Percentiles rank a stretch among this genome's conserved stretches.
Evolutionary conservation across 2,113 vertebrate species (phyloP).

Genomic region (Pholis gunnellus): DNA sequence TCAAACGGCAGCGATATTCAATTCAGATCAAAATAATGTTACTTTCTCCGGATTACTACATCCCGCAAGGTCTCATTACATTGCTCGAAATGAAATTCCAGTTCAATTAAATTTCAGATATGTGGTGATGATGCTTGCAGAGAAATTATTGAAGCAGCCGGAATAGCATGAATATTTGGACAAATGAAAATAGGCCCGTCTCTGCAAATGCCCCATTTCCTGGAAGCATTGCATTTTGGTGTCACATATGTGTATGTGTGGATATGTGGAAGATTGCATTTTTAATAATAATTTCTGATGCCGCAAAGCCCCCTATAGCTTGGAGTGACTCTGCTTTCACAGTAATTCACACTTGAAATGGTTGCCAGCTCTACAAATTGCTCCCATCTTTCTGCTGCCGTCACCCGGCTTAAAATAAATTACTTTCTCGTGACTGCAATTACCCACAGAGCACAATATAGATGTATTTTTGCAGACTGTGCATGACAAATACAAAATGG

Average conservation of each 20-base stretch:
- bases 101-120: conserved; percentile 37
- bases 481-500: conserved; percentile 51
- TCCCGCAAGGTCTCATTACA: conserved; percentile 32
- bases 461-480: conserved; percentile 26
- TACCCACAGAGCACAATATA: conserved; percentile 51
- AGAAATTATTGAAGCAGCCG: not conserved
- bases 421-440: conserved; percentile 59
- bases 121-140: conserved; percentile 6
- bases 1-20: conserved; percentile 57
- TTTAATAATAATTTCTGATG: conserved; percentile 21
- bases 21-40: conserved; percentile 58
- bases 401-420: conserved; percentile 60
- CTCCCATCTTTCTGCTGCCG: conserved; percentile 37
- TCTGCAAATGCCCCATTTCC: conserved; percentile 25
- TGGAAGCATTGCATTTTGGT: conserved; percentile 6
- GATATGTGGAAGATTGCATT: conserved; percentile 18
- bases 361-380: conserved; percentile 57
- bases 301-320: conserved; percentile 16
- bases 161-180: conserved; percentile 33
- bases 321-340: conserved; percentile 13
- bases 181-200: conserved; percentile 1
- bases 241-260: not conserved
- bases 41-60: conserved; percentile 19
- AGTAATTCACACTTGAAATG: conserved; percentile 49
- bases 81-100: conserved; percentile 18